These are phyloP conservation scores for Gila robusta DNA, from an alignment of 2,797 vertebrate genomes.

Conservation along the genomic window DNA sequence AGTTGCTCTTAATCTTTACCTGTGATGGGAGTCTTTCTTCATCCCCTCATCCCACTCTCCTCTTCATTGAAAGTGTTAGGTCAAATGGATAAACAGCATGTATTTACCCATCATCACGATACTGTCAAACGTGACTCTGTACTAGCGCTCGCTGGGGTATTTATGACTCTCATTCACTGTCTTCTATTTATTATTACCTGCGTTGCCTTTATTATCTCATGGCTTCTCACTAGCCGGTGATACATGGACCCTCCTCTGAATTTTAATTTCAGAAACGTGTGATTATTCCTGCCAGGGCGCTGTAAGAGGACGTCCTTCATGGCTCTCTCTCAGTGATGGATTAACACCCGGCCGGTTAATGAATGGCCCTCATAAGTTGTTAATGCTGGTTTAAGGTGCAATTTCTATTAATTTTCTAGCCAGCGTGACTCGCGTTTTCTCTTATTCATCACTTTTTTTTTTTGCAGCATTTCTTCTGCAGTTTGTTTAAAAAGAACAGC, in stretches of 20 bases:
- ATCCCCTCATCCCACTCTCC: slow-evolving; percentile 2
- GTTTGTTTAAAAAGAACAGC: slow-evolving; percentile 80
- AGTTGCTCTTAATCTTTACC: slow-evolving; percentile 36
- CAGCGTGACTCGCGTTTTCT: slow-evolving; percentile 69
- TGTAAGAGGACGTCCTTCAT: slow-evolving; percentile 93
- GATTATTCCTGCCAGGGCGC: slow-evolving; percentile 90
- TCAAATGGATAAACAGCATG: slow-evolving; percentile 88
- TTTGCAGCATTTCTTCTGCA: slow-evolving; percentile 64
- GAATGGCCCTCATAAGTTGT: slow-evolving; percentile 90
- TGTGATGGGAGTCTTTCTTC: slow-evolving; percentile 53
- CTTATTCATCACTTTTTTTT: slow-evolving; percentile 56
- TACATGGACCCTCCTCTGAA: slow-evolving; percentile 78
- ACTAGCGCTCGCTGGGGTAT: slow-evolving; percentile 88
- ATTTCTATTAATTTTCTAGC: slow-evolving; percentile 91
- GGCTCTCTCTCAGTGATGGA: slow-evolving; percentile 92
- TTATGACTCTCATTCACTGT: slow-evolving; percentile 89
- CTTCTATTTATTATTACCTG: slow-evolving; percentile 91
- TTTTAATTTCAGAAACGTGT: slow-evolving; percentile 91
- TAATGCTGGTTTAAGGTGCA: slow-evolving; percentile 92
- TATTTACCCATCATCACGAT: slow-evolving; percentile 91
- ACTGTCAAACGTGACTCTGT: slow-evolving; percentile 85
- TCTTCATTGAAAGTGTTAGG: slow-evolving; percentile 70
- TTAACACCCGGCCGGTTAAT: slow-evolving; percentile 89
- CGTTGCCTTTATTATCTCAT: slow-evolving; percentile 84
- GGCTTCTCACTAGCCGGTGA: slow-evolving; percentile 78